Evolutionary conservation across 2,797 vertebrate species (phyloP).

Genomic region (Hoplostethus atlanticus): DNA sequence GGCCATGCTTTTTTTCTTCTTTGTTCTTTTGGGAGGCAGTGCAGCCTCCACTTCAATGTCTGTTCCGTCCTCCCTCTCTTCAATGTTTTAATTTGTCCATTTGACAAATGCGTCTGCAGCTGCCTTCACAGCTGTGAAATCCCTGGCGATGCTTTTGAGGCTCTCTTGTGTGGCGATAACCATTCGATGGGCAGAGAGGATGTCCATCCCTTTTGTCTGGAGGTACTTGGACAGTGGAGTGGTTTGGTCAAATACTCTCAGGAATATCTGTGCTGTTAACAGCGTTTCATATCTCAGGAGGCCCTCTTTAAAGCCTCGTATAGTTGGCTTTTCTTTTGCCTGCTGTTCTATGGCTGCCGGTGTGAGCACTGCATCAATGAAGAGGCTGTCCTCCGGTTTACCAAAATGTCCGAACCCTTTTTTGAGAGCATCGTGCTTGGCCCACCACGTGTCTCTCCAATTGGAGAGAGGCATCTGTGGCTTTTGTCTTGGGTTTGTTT

Average conservation of each 20-base stretch:
- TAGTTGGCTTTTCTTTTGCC: conserved; percentile 5
- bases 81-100: neutral
- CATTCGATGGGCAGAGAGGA: conserved; percentile 30
- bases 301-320: conserved; percentile 8
- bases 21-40: neutral
- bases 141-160: neutral
- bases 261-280: conserved; percentile 20
- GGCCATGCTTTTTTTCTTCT: neutral
- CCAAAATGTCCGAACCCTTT: conserved; percentile 23
- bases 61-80: neutral
- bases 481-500: conserved; percentile 1
- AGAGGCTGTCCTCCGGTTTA: conserved; percentile 22
- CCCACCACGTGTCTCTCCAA: conserved; percentile 35
- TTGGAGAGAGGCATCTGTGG: conserved; percentile 27
- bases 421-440: conserved; percentile 8
- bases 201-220: conserved; percentile 27
- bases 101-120: neutral
- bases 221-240: conserved; percentile 33
- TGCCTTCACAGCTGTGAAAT: neutral
- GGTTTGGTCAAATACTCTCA: conserved; percentile 31
- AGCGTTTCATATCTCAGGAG: conserved; percentile 23
- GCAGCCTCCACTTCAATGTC: neutral
- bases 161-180: conserved; percentile 11
- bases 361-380: conserved; percentile 17
- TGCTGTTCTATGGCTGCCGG: conserved; percentile 23